Percentiles rank a stretch among this genome's conserved stretches.
These are phyloP conservation scores for Tuta absoluta DNA, from an alignment of 2,888 invertebrate genomes.

Conservation along the genomic window DNA sequence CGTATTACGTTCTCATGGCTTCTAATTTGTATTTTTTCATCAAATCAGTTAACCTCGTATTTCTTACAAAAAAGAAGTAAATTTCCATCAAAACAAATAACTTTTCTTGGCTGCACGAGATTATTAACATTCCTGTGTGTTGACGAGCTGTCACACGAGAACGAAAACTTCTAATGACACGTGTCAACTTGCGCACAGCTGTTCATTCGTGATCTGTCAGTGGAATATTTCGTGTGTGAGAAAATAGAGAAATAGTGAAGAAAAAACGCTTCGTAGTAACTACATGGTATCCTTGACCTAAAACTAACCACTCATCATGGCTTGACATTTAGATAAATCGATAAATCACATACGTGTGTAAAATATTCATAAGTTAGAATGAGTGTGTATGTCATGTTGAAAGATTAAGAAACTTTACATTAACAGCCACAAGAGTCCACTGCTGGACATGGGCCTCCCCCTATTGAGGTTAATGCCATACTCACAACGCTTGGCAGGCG, in stretches of 20 bases:
- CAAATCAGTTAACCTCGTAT: not conserved
- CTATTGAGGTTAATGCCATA: no score
- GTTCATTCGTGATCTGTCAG: not conserved
- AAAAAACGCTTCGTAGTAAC: not conserved
- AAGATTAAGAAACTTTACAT: no score
- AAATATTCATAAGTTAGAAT: not conserved
- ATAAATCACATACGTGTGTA: not conserved
- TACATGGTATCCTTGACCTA: conserved; percentile 10
- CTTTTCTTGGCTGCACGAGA: conserved; percentile 1
- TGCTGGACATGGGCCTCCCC: no score
- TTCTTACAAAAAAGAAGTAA: not conserved
- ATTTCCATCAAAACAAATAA: conserved; percentile 4
- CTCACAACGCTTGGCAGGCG: no score
- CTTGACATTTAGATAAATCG: not conserved
- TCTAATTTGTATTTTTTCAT: no score
- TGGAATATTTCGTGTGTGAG: not conserved
- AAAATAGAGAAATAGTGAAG: not conserved
- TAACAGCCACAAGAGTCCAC: no score
- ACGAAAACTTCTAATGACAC: not conserved
- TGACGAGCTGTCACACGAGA: not conserved
- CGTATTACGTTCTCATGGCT: no score
- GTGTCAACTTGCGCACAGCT: not conserved
- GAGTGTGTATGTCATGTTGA: no score
- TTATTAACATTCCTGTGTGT: conserved; percentile 2
- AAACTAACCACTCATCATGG: not conserved